These are phyloP conservation scores for Hedychridium roseum DNA, from an alignment of 2,888 invertebrate species.

Conservation along the genomic window DNA sequence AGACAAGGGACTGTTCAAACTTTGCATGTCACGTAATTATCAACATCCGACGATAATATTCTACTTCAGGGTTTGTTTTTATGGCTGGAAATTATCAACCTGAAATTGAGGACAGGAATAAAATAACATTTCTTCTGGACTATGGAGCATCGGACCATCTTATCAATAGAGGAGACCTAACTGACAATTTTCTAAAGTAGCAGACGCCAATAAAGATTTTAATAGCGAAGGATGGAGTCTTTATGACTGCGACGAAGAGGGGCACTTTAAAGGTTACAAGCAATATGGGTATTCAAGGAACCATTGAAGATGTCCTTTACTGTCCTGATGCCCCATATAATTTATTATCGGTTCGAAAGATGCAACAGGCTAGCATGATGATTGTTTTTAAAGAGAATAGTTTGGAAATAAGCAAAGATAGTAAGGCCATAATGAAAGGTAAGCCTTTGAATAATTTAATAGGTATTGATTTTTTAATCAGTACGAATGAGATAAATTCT, in stretches of 20 bases:
- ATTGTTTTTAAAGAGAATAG: constrained; percentile 45
- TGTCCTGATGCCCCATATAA: constrained; percentile 48
- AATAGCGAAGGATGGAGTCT: constrained; percentile 44
- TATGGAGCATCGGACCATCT: constrained; percentile 5
- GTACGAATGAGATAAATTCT: too few relatives aligned
- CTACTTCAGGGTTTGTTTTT: constrained; percentile 8
- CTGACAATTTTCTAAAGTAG: constrained; percentile 5
- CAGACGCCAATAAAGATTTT: constrained; percentile 22
- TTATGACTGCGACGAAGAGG: constrained; percentile 45
- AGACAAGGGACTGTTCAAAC: constrained; percentile 4
- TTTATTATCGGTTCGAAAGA: constrained; percentile 41
- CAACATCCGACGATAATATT: not conserved
- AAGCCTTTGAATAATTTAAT: constrained; percentile 35
- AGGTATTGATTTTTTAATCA: too few relatives aligned
- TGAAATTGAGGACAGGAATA: not conserved
- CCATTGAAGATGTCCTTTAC: constrained; percentile 41
- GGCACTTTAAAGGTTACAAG: constrained; percentile 43
- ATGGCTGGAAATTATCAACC: too few relatives aligned
- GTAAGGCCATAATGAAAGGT: constrained; percentile 35
- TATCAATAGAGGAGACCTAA: not conserved
- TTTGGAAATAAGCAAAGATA: constrained; percentile 29
- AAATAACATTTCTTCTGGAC: constrained; percentile 5
- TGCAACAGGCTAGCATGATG: constrained; percentile 41
- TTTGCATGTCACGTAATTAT: not conserved
- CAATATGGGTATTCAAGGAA: constrained; percentile 31